Base-by-base conservation (phyloP, 2,888 invertebrate species). In the Eucera pruinosa region DNA sequence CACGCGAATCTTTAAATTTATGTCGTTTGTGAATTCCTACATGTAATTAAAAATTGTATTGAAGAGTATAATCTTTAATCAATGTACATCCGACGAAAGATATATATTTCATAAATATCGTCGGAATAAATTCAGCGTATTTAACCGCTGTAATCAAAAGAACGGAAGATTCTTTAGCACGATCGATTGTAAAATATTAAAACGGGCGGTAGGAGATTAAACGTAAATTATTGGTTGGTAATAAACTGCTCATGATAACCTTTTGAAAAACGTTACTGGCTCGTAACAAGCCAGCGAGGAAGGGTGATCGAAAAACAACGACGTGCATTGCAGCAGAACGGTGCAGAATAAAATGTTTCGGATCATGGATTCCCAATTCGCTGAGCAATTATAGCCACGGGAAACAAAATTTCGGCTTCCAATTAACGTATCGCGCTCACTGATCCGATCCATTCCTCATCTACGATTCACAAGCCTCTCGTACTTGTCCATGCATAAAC, bases 391-490 rank as follows among this genome's bases (percentile, higher is more conserved):
- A 82, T 77, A 71, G 64, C 68, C 47, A 20, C 54, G 64, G 75
- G 69, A 82, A 82, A 66, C 75, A 61, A 80, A 83, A 83, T 73
- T 65, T 66, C 58, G 67, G 60, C 60, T 65, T 73, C 72, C 82
- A 80, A 83, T 83, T 83, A 83, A 82, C 78, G 74, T 62, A 69
- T 54, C 45, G 68, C 54, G 67, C 58, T 78, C 58, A 52, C 15
- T 41, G 58, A 52, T 20, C 62, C 66, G 68, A 57, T 73, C 52
- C 18, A 36, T 73, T 62, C 36, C 68, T 69, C 68, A 27, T 68
- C 27, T 33, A 57, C 41, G 58, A 23, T 72, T 60, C 41, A 13
- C 57, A 41, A 74, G 39, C 48, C 20, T 13, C 27, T 58, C n/a
- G 27, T n/a, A 62, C 25, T 36, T 27, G 25, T 23, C 7, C 2